These are phyloP conservation scores for Leptodactylus fallax DNA, from an alignment of 2,797 vertebrate genomes.

Conservation along the genomic window DNA sequence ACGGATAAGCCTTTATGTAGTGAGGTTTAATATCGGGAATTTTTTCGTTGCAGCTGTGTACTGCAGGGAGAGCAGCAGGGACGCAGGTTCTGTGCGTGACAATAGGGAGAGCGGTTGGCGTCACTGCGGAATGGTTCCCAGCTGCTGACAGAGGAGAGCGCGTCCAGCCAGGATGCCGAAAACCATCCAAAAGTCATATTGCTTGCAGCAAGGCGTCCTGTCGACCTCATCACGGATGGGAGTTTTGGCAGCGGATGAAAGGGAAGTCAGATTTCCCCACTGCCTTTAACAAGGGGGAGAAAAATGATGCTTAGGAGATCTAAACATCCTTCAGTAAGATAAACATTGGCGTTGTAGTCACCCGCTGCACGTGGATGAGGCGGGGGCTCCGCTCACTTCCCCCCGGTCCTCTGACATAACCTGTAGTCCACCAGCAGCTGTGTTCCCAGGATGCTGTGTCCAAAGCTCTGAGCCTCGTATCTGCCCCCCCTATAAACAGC, in stretches of 20 bases:
- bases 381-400: not conserved
- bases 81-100: not conserved
- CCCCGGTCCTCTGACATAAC: not conserved
- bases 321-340: constrained; percentile 71
- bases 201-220: constrained; percentile 39
- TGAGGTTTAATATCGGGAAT: not conserved
- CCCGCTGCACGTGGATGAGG: constrained; percentile 22
- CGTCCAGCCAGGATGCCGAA: constrained; percentile 21
- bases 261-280: constrained; percentile 10
- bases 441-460: not conserved
- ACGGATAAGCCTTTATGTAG: not conserved
- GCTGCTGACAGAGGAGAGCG: constrained; percentile 30
- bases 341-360: constrained; percentile 66
- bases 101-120: not conserved
- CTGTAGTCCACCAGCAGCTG: constrained; percentile 2
- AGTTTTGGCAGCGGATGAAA: constrained; percentile 53
- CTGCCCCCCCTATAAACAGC: not conserved
- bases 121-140: constrained; percentile 38
- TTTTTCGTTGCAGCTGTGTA: not conserved
- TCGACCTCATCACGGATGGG: constrained; percentile 38
- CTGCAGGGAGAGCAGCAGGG: not conserved
- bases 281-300: constrained; percentile 43
- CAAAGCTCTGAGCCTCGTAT: not conserved
- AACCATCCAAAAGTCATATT: not conserved
- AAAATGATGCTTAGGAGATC: constrained; percentile 32